Percentiles rank a stretch among this genome's conserved stretches.
These are phyloP conservation scores for Ectropis crepuscularia DNA, from an alignment of 2,888 invertebrate species.

Conservation along the genomic window DNA sequence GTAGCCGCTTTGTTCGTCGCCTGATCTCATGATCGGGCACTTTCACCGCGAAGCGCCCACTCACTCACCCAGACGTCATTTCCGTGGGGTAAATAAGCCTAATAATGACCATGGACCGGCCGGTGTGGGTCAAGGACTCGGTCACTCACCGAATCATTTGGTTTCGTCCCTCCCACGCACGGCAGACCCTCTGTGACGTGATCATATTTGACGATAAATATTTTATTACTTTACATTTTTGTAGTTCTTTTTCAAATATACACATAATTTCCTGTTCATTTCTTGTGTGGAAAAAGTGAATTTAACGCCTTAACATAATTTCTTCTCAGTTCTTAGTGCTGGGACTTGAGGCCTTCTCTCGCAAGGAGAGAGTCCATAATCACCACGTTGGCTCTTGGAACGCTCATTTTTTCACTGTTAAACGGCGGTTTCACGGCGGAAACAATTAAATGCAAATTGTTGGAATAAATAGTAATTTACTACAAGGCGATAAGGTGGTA, in stretches of 20 bases:
- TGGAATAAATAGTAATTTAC: slow-evolving; percentile 43
- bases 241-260: slow-evolving; percentile 1
- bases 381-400: too few relatives aligned
- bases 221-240: slow-evolving; percentile 1
- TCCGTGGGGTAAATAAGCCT: slow-evolving; percentile 46
- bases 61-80: slow-evolving; percentile 31
- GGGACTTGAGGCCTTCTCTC: too few relatives aligned
- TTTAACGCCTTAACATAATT: too few relatives aligned
- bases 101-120: slow-evolving; percentile 34
- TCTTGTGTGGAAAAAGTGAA: too few relatives aligned
- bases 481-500: slow-evolving; percentile 31
- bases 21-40: slow-evolving; percentile 20
- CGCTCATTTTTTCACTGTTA: too few relatives aligned
- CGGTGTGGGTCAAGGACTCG: slow-evolving; percentile 73
- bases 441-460: slow-evolving; percentile 39
- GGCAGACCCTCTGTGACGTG: slow-evolving; percentile 19
- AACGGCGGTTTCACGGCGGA: too few relatives aligned
- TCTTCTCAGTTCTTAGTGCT: too few relatives aligned
- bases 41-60: slow-evolving; percentile 37
- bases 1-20: neutral
- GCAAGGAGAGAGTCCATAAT: too few relatives aligned
- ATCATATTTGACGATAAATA: slow-evolving; percentile 10
- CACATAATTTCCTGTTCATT: too few relatives aligned
- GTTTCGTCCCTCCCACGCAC: slow-evolving; percentile 45
- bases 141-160: slow-evolving; percentile 70